Base-by-base conservation (phyloP, 2,888 invertebrate species). In the Atrina japonica region DNA sequence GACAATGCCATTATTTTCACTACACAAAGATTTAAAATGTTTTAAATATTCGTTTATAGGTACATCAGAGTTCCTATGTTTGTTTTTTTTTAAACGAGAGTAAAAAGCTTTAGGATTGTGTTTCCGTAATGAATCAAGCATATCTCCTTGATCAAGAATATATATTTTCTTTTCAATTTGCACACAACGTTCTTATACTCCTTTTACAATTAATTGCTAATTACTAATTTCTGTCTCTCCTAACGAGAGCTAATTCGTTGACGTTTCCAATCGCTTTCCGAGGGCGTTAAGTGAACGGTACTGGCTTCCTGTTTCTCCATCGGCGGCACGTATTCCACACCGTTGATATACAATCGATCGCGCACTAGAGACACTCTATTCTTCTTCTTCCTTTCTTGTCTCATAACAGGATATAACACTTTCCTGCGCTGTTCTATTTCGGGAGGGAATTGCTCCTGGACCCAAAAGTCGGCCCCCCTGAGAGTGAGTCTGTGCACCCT, bases 401-500 rank as follows among this genome's bases (percentile, higher is more conserved):
- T 71, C 61, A 71, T 56, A 16, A 68, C 40, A 9, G 75, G 75
- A 35, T 59, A 59, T 3, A 75, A 27, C 40, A 23, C 29, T 21
- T 55, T 45, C 18, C 70, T 52, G 14, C 29, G 58, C 18, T 71
- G 61, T 27, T 65, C 45, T 14, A 73, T 67, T 35, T 73, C 69
- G 16, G n/a, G 45, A 16, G 70, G 73, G 56, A 64, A 76, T 43
- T 76, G 73, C 49, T 72, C 60, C 18, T 58, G 27, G 6, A 73
- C 63, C 9, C 67, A 61, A 25, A 25, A 64, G 5, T 27, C 21
- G 1, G 64, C 60, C 16, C 65, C 66, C 16, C 49, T 61, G 16
- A 73, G 61, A n/a, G 64, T 73, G n/a, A 69, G 27, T 16, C 66
- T 25, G 41, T 75, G 71, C 2, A 61, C 72, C 16, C 65, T 40